These are phyloP conservation scores for Forbesichthys agassizii DNA, from an alignment of 2,113 vertebrate species.

Conservation along the genomic window DNA sequence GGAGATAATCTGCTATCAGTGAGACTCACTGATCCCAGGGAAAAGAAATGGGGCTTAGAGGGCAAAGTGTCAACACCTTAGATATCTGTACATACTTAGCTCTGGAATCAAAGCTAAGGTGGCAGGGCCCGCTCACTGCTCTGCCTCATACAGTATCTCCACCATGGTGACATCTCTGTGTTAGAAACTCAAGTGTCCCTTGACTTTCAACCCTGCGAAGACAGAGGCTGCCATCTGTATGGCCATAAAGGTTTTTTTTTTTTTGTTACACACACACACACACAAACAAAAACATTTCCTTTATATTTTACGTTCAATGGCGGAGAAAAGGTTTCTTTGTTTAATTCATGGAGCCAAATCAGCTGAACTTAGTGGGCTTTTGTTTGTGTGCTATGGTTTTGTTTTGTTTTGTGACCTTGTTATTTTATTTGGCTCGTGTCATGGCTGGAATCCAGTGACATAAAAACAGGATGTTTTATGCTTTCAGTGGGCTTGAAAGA, in stretches of 20 bases:
- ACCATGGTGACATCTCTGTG: conserved; percentile 52
- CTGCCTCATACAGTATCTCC: conserved; percentile 51
- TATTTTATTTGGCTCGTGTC: conserved; percentile 24
- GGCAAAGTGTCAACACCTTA: conserved; percentile 72
- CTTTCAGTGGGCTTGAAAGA: conserved; percentile 35
- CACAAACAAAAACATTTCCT: conserved; percentile 4
- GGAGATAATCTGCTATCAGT: conserved; percentile 75
- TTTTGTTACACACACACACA: background rate
- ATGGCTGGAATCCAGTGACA: conserved; percentile 33
- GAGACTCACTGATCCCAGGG: conserved; percentile 66
- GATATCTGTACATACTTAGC: conserved; percentile 74
- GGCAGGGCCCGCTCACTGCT: conserved; percentile 61
- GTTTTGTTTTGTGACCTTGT: conserved; percentile 42
- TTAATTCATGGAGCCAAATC: background rate
- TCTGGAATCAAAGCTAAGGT: conserved; percentile 69
- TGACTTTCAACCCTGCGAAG: conserved; percentile 50
- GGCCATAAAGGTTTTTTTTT: background rate
- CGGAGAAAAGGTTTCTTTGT: background rate
- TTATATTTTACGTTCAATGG: background rate
- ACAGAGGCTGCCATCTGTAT: conserved; percentile 20
- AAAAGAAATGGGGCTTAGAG: conserved; percentile 68
- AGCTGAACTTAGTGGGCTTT: conserved; percentile 8
- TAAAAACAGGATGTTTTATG: conserved; percentile 37
- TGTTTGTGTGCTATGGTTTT: conserved; percentile 1
- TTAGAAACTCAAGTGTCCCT: conserved; percentile 57